A percentile compares a stretch with the other conserved stretches of the same genome.
Evolutionary conservation across 2,888 invertebrate genomes (phyloP).

Genomic region (Ceraclea dissimilis): DNA sequence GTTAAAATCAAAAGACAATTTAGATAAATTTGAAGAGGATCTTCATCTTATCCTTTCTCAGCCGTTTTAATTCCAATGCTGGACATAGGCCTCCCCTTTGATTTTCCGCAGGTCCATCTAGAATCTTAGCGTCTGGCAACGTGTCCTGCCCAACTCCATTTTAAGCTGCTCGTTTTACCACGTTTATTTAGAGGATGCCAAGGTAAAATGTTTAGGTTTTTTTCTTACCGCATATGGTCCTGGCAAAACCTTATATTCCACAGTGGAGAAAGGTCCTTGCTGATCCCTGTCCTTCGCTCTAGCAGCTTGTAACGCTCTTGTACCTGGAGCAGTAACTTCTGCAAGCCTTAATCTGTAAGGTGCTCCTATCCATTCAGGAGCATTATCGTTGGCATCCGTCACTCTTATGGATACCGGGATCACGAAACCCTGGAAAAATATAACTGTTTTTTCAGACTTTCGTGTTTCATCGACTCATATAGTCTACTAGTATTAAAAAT

Average conservation of each 20-base stretch:
- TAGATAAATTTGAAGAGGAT: too few relatives aligned
- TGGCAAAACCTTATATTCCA: constrained; percentile 73
- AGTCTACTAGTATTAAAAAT: too few relatives aligned
- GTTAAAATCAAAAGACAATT: too few relatives aligned
- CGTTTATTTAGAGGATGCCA: too few relatives aligned
- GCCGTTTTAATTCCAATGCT: too few relatives aligned
- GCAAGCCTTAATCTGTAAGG: constrained; percentile 78
- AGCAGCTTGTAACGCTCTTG: constrained; percentile 69
- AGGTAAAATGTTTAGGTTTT: too few relatives aligned
- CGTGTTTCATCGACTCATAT: not conserved
- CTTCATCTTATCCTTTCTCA: too few relatives aligned
- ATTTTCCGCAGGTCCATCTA: too few relatives aligned
- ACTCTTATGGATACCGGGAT: constrained; percentile 79
- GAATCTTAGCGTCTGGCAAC: too few relatives aligned
- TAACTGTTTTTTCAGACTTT: not conserved
- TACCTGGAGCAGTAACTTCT: constrained; percentile 66
- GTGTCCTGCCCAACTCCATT: too few relatives aligned
- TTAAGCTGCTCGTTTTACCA: too few relatives aligned
- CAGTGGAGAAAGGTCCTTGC: constrained; percentile 79
- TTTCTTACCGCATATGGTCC: constrained; percentile 62
- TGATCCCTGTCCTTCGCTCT: constrained; percentile 79
- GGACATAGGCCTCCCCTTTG: too few relatives aligned
- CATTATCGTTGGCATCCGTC: constrained; percentile 87
- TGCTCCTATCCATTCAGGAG: constrained; percentile 73
- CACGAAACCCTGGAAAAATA: constrained; percentile 55